Conservation (phyloP, 2,888 invertebrate species). For the Colostygia pectinataria region DNA sequence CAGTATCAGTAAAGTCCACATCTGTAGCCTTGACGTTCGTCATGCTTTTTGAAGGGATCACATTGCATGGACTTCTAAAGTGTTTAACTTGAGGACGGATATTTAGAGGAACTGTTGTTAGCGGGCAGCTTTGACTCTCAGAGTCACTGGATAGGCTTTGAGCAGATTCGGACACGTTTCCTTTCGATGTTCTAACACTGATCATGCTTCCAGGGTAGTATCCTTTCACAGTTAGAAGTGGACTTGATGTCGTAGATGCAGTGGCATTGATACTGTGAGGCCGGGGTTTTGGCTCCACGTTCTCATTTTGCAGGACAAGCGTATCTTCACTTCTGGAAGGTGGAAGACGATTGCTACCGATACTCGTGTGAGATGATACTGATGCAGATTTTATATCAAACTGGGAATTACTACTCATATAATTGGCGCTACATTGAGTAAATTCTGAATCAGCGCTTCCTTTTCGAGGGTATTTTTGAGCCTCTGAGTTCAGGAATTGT, state of each 20-base stretch:
- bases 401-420: conserved; percentile 70
- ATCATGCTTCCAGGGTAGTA: conserved; percentile 85
- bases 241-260: conserved; percentile 87
- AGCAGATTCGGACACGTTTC: conserved; percentile 85
- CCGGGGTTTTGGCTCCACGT: conserved; percentile 73
- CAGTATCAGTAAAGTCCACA: conserved; percentile 71
- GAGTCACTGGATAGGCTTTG: conserved; percentile 87
- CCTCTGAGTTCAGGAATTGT: conserved; percentile 79
- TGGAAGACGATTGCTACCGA: conserved; percentile 81
- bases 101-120: conserved; percentile 80
- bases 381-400: conserved; percentile 67
- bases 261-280: conserved; percentile 84
- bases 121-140: conserved; percentile 82
- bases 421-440: conserved; percentile 80
- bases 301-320: conserved; percentile 77
- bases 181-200: conserved; percentile 84
- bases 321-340: conserved; percentile 93
- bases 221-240: conserved; percentile 84
- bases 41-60: conserved; percentile 84
- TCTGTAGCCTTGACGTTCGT: conserved; percentile 83
- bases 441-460: conserved; percentile 83
- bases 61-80: conserved; percentile 62
- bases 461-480: conserved; percentile 73
- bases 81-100: conserved; percentile 77
- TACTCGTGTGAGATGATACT: conserved; percentile 69